Evolutionary conservation across 2,113 vertebrate genomes (phyloP).

Genomic region (Petroica traversi): DNA sequence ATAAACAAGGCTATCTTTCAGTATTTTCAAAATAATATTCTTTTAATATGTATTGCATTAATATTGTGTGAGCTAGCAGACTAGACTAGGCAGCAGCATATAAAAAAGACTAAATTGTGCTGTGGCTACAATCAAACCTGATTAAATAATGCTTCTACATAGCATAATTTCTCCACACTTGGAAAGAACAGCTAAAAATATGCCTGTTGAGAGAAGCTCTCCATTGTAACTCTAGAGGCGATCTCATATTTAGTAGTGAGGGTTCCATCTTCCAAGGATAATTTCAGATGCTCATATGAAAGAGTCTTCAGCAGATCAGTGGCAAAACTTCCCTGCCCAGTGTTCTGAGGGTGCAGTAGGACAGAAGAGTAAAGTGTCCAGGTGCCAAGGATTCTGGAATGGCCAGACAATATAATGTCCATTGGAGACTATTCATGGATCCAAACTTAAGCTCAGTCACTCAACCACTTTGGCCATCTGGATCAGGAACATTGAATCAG

Average conservation of each 20-base stretch:
- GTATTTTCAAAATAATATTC: conserved; percentile 48
- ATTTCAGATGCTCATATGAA: background rate
- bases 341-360: background rate
- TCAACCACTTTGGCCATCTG: background rate
- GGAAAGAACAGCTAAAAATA: conserved; percentile 40
- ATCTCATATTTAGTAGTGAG: background rate
- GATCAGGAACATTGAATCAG: background rate
- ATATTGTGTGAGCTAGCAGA: conserved; percentile 46
- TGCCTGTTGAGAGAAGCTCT: background rate
- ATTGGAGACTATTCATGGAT: background rate
- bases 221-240: background rate
- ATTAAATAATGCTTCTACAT: conserved; percentile 60
- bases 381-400: background rate
- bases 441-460: background rate
- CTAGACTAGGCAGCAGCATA: conserved; percentile 38
- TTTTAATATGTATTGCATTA: conserved; percentile 48
- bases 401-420: background rate
- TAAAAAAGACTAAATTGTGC: conserved; percentile 44
- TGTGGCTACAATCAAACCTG: conserved; percentile 60
- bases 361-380: background rate
- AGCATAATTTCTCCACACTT: conserved; percentile 27
- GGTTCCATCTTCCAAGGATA: background rate
- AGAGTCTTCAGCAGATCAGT: background rate
- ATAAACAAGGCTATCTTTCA: conserved; percentile 55
- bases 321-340: background rate